phyloP scores from a whole-genome alignment of 2,888 invertebrate genomes.

The Brachylomia viminalis region DNA sequence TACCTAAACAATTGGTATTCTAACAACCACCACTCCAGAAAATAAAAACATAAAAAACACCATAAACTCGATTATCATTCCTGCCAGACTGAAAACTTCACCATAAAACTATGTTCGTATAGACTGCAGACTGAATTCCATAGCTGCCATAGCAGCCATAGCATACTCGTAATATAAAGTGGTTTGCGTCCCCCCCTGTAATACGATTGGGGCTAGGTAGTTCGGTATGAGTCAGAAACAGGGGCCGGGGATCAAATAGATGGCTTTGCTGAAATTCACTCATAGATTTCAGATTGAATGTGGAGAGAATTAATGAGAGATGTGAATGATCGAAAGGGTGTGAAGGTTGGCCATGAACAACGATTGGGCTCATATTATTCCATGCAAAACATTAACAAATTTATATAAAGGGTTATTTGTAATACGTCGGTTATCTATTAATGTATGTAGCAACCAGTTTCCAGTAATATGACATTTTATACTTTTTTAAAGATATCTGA shows the following conservation, averaged over 20 bases:
- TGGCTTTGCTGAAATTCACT: constrained; percentile 17
- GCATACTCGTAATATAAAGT: constrained; percentile 27
- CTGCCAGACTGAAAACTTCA: constrained; percentile 12
- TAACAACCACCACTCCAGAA: background rate
- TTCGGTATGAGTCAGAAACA: constrained; percentile 30
- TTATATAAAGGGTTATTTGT: too few relatives aligned
- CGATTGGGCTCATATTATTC: background rate
- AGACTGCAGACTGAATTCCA: constrained; percentile 21
- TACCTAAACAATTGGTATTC: background rate
- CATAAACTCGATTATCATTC: background rate
- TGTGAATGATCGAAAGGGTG: background rate
- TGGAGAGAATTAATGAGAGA: background rate
- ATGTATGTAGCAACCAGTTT: too few relatives aligned
- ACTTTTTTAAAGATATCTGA: too few relatives aligned
- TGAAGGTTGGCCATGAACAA: background rate
- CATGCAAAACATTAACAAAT: too few relatives aligned
- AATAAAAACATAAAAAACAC: background rate
- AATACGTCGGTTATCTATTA: too few relatives aligned
- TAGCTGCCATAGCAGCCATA: background rate
- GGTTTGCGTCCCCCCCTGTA: constrained; percentile 35
- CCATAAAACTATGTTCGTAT: background rate
- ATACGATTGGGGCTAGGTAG: constrained; percentile 29
- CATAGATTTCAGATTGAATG: constrained; percentile 17
- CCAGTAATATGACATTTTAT: too few relatives aligned
- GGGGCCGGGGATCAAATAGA: constrained; percentile 26